A percentile compares a stretch with the other conserved stretches of the same genome.
These are phyloP conservation scores for Pemphigus obesinymphae DNA, from an alignment of 1,140 invertebrate species.

Conservation along the genomic window DNA sequence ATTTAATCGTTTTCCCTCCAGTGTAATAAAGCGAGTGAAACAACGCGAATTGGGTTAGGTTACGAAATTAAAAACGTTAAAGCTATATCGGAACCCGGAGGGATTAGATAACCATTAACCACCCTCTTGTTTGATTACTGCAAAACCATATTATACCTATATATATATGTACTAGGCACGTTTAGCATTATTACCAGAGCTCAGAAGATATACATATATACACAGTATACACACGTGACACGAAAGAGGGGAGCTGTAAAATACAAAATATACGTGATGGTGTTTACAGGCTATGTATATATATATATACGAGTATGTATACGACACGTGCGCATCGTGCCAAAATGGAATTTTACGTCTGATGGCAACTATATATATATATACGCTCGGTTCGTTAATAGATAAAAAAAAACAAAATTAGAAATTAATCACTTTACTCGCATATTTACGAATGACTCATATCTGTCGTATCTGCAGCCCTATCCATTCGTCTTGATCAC, in stretches of 20 bases:
- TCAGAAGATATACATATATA: no score
- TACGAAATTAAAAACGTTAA: conserved; percentile 11
- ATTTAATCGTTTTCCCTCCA: no score
- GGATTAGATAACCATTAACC: background rate
- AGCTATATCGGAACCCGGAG: background rate
- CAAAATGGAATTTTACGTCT: background rate
- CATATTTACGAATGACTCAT: background rate
- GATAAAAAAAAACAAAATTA: background rate
- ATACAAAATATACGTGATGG: background rate
- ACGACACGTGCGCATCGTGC: background rate
- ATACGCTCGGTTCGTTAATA: background rate
- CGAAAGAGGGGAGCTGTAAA: background rate
- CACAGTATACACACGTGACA: background rate
- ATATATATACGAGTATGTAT: no score
- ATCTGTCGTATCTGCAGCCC: background rate
- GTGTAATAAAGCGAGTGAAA: no score
- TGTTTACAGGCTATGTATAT: no score
- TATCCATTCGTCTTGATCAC: conserved; percentile 4
- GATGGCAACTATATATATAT: background rate
- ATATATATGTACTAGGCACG: no score
- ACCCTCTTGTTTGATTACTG: background rate
- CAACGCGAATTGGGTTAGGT: no score
- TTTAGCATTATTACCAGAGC: no score
- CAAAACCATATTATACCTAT: background rate
- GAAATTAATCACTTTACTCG: background rate